These are phyloP conservation scores for Hofmannophila pseudospretella DNA, from an alignment of 2,888 invertebrate genomes.

Conservation along the genomic window DNA sequence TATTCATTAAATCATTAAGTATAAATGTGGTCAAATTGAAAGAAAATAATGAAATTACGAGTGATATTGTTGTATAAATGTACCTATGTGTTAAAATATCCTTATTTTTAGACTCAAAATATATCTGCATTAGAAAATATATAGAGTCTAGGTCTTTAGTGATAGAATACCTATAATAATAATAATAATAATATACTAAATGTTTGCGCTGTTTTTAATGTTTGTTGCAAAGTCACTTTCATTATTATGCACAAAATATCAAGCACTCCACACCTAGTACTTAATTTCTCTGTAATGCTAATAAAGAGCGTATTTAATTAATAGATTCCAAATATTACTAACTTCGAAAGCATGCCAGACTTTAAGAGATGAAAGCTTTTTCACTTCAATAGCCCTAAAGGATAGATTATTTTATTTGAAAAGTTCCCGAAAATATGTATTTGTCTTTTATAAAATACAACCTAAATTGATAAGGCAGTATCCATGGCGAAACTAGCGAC, in stretches of 20 bases:
- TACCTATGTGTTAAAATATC: constrained; percentile 43
- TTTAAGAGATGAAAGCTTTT: too few species aligned
- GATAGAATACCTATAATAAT: constrained; percentile 21
- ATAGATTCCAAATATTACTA: too few species aligned
- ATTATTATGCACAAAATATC: constrained; percentile 29
- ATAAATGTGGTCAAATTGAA: constrained; percentile 31
- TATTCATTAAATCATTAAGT: constrained; percentile 17
- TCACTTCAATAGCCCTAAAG: too few species aligned
- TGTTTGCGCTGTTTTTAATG: constrained; percentile 37
- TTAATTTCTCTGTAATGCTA: constrained; percentile 12
- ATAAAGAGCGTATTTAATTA: too few species aligned
- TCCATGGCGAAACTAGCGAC: too few species aligned
- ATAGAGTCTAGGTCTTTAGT: constrained; percentile 36
- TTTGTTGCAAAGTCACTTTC: constrained; percentile 33
- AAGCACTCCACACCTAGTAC: constrained; percentile 23
- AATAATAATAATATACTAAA: constrained; percentile 5
- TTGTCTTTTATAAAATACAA: too few species aligned
- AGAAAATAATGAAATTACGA: constrained; percentile 28
- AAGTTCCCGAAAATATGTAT: too few species aligned
- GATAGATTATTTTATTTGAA: too few species aligned
- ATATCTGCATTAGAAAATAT: constrained; percentile 49
- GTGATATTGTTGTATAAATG: constrained; percentile 47
- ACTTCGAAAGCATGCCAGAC: too few species aligned
- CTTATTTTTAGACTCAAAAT: constrained; percentile 62
- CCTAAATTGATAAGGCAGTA: too few species aligned